Percentiles rank a stretch among this genome's conserved stretches.
phyloP scores from a whole-genome alignment of 2,797 vertebrate species.

The Tokudaia tokunoshimensis region DNA sequence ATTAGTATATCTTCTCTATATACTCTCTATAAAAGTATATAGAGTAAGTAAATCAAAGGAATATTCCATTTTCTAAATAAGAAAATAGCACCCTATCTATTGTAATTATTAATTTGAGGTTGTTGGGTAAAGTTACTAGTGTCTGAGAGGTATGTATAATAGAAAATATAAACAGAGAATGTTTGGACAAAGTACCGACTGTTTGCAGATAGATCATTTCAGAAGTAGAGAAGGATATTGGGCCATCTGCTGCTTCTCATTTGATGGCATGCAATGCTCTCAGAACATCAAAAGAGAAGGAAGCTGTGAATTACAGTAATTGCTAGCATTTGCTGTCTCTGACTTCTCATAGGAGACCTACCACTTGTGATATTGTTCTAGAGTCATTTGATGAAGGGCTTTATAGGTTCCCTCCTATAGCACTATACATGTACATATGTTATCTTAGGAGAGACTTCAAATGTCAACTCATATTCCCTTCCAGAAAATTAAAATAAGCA shows the following conservation, averaged over 20 bases:
- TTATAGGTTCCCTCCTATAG: constrained; percentile 68
- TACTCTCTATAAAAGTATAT: not conserved
- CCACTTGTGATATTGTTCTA: not conserved
- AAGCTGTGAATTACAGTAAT: not conserved
- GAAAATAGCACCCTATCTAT: not conserved
- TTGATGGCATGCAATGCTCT: not conserved
- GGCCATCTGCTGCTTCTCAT: not conserved
- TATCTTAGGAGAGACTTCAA: constrained; percentile 74
- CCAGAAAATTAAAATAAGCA: constrained; percentile 82
- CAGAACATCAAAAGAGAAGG: constrained; percentile 44
- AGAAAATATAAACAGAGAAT: not conserved
- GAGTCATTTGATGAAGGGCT: constrained; percentile 13
- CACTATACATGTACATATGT: constrained; percentile 46
- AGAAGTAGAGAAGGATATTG: not conserved
- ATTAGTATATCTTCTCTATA: constrained; percentile 1
- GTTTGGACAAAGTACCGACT: not conserved
- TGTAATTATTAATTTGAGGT: not conserved
- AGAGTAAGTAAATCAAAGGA: not conserved
- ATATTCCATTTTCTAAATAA: constrained; percentile 5
- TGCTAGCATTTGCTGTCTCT: not conserved
- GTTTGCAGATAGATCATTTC: not conserved
- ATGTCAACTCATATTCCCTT: constrained; percentile 69
- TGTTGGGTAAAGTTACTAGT: not conserved
- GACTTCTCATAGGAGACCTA: not conserved
- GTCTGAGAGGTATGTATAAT: not conserved